Conservation (phyloP, 1,140 invertebrate species). For the Brachionus angularis region DNA sequence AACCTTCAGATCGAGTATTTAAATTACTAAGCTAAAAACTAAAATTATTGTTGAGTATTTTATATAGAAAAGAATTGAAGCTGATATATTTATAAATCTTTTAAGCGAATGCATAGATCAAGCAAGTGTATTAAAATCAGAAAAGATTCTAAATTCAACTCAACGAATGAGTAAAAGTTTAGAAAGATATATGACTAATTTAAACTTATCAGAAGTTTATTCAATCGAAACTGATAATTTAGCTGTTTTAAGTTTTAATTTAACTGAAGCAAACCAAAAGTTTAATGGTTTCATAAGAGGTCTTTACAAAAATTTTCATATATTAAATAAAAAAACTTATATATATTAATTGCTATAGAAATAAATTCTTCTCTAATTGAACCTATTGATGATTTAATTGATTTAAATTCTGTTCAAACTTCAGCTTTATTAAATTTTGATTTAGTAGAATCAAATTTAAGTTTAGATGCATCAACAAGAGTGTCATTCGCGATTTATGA, state of each 20-base stretch:
- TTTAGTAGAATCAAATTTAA: not conserved
- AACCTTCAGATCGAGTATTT: not conserved
- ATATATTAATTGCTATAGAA: not conserved
- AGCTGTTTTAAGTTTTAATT: not conserved
- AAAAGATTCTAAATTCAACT: conserved; percentile 9
- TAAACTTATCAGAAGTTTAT: conserved; percentile 3
- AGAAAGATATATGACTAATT: conserved; percentile 8
- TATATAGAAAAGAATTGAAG: conserved; percentile 11
- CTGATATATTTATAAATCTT: conserved; percentile 21
- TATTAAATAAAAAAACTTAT: not conserved
- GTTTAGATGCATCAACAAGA: not conserved
- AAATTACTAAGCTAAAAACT: too few relatives aligned
- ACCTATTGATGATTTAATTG: not conserved
- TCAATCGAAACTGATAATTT: conserved; percentile 25
- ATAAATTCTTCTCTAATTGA: conserved; percentile 3
- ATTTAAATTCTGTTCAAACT: not conserved
- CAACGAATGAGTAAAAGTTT: conserved; percentile 21
- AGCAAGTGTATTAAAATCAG: conserved; percentile 11
- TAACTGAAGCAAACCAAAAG: not conserved
- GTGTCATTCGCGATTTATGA: conserved; percentile 15
- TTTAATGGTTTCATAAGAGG: conserved; percentile 23
- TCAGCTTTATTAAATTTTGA: not conserved
- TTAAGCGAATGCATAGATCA: conserved; percentile 24
- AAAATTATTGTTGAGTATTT: too few relatives aligned
- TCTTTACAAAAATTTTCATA: not conserved